Evolutionary conservation across 1,140 invertebrate genomes (phyloP), one percentile per base, ranked within the genome.

Genomic region (Octopus sinensis): DNA sequence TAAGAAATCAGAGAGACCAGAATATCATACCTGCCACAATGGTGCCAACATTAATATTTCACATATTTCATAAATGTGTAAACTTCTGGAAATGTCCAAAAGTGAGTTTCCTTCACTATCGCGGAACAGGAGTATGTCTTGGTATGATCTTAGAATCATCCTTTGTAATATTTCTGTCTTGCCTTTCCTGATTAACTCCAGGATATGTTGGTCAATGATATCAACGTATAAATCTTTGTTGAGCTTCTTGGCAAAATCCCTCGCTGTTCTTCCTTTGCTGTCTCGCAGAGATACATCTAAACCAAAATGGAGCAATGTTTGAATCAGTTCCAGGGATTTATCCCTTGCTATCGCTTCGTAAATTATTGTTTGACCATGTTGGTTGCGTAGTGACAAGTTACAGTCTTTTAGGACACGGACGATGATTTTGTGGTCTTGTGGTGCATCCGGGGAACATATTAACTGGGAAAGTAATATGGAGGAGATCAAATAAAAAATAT

Each of bases 211-310:
- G 81, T 87, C 86, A 62, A 87, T 84, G 23, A 82, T 78, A 77
- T 52, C 81, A 9, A 82, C 79, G 79, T 85, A 86, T 43, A 80
- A 68, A 51, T 81, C 71, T 80, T 84, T 82, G 23, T 85, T 84
- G 13, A 82, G 80, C 82, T 83, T 85, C 53, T 82, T 76, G 10
- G 86, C 86, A 4, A 84, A 78, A 80, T 86, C 86, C 30, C 86
- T 79, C 52, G 83, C 81, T 7, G 85, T 87, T 17, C 84, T 79
- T 10, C 86, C 86, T 78, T 82, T 80, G 52, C 79, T 80, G 76
- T 87, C 86, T 81, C 86, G 86, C 81, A 86, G 83, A 51, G 83
- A 78, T 5, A 87, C 53, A 53, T 86, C 83, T 23, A 83, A 83
- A 17, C 84, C 86, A 78, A 82, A 83, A 4, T 79, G 54, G 76